Conservation (phyloP, 2,113 vertebrate species). For the Catagonus wagneri region DNA sequence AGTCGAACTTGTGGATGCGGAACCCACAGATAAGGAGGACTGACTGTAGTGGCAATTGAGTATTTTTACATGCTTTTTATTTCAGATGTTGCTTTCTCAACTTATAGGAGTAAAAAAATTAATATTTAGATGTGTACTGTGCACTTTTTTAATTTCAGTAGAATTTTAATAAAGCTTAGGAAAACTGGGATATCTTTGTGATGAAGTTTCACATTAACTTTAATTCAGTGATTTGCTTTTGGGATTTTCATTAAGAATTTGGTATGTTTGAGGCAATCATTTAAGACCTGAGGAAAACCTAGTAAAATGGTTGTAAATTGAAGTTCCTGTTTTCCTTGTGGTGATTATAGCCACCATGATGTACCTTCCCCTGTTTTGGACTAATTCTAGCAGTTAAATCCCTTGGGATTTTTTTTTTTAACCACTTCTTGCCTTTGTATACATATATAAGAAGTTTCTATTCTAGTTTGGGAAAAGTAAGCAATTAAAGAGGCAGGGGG, state of each 20-base stretch:
- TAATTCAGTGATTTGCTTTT: conserved; percentile 35
- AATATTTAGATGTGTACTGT: conserved; percentile 6
- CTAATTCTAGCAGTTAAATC: background rate
- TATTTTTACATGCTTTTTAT: conserved; percentile 44
- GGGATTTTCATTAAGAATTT: conserved; percentile 32
- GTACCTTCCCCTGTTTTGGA: background rate
- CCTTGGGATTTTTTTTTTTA: background rate
- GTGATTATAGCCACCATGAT: background rate
- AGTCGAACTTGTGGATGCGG: background rate
- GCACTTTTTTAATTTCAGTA: conserved; percentile 45
- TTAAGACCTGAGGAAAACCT: background rate
- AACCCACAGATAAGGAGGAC: background rate
- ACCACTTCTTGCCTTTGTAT: background rate
- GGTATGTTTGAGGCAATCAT: background rate
- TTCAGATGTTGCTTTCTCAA: background rate
- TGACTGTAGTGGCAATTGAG: background rate
- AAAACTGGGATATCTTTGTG: conserved; percentile 7
- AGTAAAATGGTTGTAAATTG: conserved; percentile 15
- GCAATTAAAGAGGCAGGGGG: background rate
- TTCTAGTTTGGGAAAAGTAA: conserved; percentile 37
- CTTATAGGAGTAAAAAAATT: background rate
- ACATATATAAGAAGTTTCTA: background rate
- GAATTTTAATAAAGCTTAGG: conserved; percentile 39
- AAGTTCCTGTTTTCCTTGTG: background rate
- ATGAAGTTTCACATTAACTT: conserved; percentile 12